A percentile compares a stretch with the other conserved stretches of the same genome.
phyloP scores from a whole-genome alignment of 2,113 vertebrate species.

The Polyodon spathula region DNA sequence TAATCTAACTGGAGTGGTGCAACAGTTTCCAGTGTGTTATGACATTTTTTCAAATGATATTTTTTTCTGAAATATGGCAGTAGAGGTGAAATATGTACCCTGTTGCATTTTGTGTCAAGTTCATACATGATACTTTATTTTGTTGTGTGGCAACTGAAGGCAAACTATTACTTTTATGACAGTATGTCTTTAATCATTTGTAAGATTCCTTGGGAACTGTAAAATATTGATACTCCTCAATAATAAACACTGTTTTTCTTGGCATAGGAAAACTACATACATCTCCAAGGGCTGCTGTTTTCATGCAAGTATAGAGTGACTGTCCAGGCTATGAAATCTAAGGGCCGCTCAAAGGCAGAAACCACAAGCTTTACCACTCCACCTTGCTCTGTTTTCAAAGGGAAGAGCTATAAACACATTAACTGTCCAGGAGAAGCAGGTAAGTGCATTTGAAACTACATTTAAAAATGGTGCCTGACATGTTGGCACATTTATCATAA shows the following conservation, averaged over 20 bases:
- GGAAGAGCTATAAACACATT: conserved; percentile 68
- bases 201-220: conserved; percentile 39
- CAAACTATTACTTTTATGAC: not conserved
- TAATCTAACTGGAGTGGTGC: too few relatives aligned
- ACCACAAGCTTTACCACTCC: conserved; percentile 76
- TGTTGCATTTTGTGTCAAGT: too few relatives aligned
- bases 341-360: conserved; percentile 70
- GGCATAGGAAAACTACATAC: conserved; percentile 79
- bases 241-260: conserved; percentile 47
- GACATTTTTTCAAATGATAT: too few relatives aligned
- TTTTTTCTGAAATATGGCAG: too few relatives aligned
- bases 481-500: too few relatives aligned
- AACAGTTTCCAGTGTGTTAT: too few relatives aligned
- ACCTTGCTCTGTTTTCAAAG: conserved; percentile 69
- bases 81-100: too few relatives aligned
- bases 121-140: too few relatives aligned
- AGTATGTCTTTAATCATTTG: conserved; percentile 50
- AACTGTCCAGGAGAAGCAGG: conserved; percentile 69
- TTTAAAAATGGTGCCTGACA: too few relatives aligned
- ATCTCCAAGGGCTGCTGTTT: conserved; percentile 78
- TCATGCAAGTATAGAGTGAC: conserved; percentile 93
- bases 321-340: conserved; percentile 66
- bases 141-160: too few relatives aligned
- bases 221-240: conserved; percentile 46
- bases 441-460: conserved; percentile 29